A percentile compares a stretch with the other conserved stretches of the same genome.
Conservation (phyloP, 2,113 vertebrate genomes). For the Dendropsophus ebraccatus region DNA sequence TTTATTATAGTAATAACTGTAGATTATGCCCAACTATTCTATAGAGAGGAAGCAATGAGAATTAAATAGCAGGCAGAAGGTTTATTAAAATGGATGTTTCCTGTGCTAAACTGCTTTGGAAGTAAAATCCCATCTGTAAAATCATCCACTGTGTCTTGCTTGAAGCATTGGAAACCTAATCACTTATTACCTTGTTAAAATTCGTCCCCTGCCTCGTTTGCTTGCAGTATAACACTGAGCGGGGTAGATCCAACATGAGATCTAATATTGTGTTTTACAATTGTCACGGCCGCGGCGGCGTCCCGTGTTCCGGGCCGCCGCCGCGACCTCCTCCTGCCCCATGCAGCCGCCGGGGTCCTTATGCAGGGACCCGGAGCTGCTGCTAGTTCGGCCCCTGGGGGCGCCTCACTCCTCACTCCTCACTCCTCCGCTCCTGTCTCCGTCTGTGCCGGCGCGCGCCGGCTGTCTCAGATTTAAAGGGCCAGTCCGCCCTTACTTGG, state of each 20-base stretch:
- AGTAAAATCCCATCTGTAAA: slow-evolving; percentile 2
- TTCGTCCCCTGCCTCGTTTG: slow-evolving; percentile 1
- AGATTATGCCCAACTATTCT: neutral
- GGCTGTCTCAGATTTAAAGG: too few relatives aligned
- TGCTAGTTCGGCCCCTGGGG: too few relatives aligned
- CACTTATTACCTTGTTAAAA: slow-evolving; percentile 17
- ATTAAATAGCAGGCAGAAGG: neutral
- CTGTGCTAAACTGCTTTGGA: neutral
- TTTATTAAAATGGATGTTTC: slow-evolving; percentile 8
- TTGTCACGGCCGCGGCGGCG: too few relatives aligned
- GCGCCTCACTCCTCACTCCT: too few relatives aligned
- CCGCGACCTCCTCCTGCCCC: too few relatives aligned
- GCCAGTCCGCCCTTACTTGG: too few relatives aligned
- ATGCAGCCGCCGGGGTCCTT: too few relatives aligned
- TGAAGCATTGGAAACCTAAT: neutral
- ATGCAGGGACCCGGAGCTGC: too few relatives aligned
- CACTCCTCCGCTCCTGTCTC: too few relatives aligned
- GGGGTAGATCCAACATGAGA: neutral
- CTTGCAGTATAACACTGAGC: neutral
- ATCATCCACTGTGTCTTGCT: neutral
- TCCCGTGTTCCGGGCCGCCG: too few relatives aligned
- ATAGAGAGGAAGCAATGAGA: neutral
- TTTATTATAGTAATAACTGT: neutral
- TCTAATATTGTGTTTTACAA: neutral
- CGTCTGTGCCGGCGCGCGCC: too few relatives aligned